phyloP scores from a whole-genome alignment of 2,113 vertebrate species.

The Thunnus thynnus region DNA sequence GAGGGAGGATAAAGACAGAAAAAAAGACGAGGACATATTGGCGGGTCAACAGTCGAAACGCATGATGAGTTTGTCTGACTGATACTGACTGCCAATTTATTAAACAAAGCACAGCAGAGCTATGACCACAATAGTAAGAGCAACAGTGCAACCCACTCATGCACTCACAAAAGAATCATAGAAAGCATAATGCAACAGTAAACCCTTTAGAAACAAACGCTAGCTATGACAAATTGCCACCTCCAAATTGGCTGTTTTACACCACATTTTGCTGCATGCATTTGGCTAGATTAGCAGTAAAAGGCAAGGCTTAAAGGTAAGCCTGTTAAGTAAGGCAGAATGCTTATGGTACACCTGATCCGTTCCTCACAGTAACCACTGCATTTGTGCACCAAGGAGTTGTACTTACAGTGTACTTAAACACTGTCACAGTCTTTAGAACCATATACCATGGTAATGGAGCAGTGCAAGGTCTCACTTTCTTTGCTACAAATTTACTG shows the following conservation, averaged over 20 bases:
- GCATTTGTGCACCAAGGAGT: conserved; percentile 17
- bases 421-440: not conserved
- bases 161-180: conserved; percentile 3
- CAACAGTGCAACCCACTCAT: conserved; percentile 42
- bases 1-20: conserved; percentile 23
- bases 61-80: conserved; percentile 17
- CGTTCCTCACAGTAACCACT: not conserved
- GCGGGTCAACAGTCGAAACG: conserved; percentile 44
- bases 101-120: conserved; percentile 44
- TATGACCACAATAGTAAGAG: conserved; percentile 20
- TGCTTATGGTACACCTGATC: conserved; percentile 40
- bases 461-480: not conserved
- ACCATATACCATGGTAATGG: not conserved
- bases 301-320: conserved; percentile 58
- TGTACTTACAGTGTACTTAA: not conserved
- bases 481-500: not conserved
- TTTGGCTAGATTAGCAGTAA: conserved; percentile 63
- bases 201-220: conserved; percentile 43
- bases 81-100: conserved; percentile 45
- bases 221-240: conserved; percentile 60
- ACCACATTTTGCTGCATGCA: conserved; percentile 44
- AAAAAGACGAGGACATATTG: conserved; percentile 39
- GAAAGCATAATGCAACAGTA: conserved; percentile 39
- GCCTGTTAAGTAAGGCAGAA: conserved; percentile 62
- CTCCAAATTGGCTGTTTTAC: conserved; percentile 62